phyloP scores from a whole-genome alignment of 2,888 invertebrate genomes.

The Branchipolynoe longqiensis region DNA sequence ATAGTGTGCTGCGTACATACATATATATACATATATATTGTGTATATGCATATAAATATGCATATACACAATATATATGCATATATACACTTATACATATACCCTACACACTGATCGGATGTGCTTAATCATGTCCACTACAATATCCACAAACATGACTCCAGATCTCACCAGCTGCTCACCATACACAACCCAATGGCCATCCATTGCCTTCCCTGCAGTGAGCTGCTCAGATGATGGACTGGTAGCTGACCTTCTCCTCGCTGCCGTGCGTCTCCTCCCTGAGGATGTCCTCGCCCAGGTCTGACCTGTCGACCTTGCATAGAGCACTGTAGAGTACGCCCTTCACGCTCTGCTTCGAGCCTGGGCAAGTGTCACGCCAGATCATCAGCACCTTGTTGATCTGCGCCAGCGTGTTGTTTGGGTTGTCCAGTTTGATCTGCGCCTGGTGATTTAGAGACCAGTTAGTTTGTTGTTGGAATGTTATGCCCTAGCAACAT shows the following conservation, averaged over 20 bases:
- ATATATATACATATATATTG: too few species aligned
- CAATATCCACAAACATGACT: too few species aligned
- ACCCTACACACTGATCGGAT: too few species aligned
- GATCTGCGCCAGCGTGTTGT: constrained; percentile 61
- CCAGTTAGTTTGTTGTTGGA: too few species aligned
- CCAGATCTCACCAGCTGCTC: background rate
- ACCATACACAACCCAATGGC: background rate
- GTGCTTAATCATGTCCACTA: too few species aligned
- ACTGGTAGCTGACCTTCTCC: constrained; percentile 59
- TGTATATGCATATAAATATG: too few species aligned
- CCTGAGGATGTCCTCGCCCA: constrained; percentile 59
- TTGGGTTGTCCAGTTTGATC: constrained; percentile 59
- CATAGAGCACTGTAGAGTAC: constrained; percentile 52
- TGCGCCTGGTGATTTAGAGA: too few species aligned
- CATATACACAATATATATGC: too few species aligned
- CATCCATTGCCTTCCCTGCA: too few species aligned
- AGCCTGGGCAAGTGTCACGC: constrained; percentile 59
- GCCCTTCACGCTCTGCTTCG: constrained; percentile 61
- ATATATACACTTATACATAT: too few species aligned
- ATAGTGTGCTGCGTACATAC: too few species aligned
- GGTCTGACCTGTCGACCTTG: constrained; percentile 52
- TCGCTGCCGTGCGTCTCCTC: constrained; percentile 61
- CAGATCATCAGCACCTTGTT: constrained; percentile 59
- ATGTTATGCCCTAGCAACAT: too few species aligned
- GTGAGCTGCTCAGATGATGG: constrained; percentile 58